Base-by-base conservation (phyloP, 1,140 invertebrate genomes). In the Melitaea cinxia region DNA sequence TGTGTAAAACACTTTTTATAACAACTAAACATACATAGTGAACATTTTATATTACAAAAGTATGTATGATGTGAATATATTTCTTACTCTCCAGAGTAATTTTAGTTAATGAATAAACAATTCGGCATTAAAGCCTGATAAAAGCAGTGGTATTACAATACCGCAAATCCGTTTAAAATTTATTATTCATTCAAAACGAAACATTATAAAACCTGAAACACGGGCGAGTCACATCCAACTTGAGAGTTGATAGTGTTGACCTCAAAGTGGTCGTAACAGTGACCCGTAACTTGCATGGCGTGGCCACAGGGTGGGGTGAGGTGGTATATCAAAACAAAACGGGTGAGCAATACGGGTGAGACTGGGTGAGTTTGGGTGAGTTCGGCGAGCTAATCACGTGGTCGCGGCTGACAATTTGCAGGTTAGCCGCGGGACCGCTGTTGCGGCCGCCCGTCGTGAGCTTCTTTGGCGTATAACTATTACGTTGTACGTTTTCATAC, bases 371-470 rank as follows among this genome's bases (percentile, higher is more conserved):
- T 77, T 73, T 65, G 65, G 66, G 50, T 62, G 69, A 70, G 70
- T 78, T 73, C 66, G 73, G 73, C 64, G 68, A 75, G 72, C 79
- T 85, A 85, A 87, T 87, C 82, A 70, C 77, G 75, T 64, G 80
- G 77, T 75, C 74, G 72, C 72, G 73, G 67, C 77, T 76, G 72
- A 78, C 79, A 80, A 82, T 83, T 85, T 72, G 72, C 79, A 81
- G 81, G 81, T 83, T 83, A 80, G 68, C 81, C 80, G 72, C 82
- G 72, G 52, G 70, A 82, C 83, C 79, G 77, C 77, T 55, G 57
- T 71, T 68, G 73, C 71, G 65, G 78, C 70, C 60, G 70, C 67
- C 72, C 58, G 61, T 60, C 65, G 64, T 52, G 35, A 50, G 49
- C 49, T 64, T 62, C 68, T 70, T 66, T 35, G 64, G 56, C 59